Conservation (phyloP, 2,888 invertebrate genomes). For the Hyposoter didymator region DNA sequence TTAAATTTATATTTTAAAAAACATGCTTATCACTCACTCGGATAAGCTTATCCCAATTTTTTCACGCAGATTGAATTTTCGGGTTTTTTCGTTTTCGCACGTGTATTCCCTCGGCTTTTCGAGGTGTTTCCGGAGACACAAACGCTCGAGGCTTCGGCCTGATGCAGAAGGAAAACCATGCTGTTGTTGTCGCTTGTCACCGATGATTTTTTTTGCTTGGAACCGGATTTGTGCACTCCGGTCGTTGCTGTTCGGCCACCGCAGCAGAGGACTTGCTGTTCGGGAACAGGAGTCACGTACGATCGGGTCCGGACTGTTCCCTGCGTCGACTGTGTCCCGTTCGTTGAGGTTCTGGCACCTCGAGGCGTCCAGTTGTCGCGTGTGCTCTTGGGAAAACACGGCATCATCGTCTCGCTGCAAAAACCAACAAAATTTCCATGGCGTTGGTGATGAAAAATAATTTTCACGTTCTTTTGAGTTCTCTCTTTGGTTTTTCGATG, state of each 20-base stretch:
- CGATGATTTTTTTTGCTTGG: conserved; percentile 46
- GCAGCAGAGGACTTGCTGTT: conserved; percentile 28
- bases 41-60: conserved; percentile 29
- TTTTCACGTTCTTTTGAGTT: neutral
- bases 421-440: neutral
- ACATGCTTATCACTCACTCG: neutral
- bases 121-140: conserved; percentile 32
- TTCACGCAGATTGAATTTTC: conserved; percentile 39
- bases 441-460: neutral
- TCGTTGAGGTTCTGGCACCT: conserved; percentile 11
- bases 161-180: conserved; percentile 63
- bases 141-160: conserved; percentile 40
- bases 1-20: conserved; percentile 80
- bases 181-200: conserved; percentile 37
- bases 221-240: conserved; percentile 19
- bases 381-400: conserved; percentile 42
- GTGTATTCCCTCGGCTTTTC: conserved; percentile 30
- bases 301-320: conserved; percentile 23
- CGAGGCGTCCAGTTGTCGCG: conserved; percentile 51
- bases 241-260: conserved; percentile 36
- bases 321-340: conserved; percentile 10
- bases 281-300: conserved; percentile 2
- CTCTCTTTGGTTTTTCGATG: neutral
- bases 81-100: conserved; percentile 46
- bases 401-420: conserved; percentile 56